Evolutionary conservation across 2,113 vertebrate species (phyloP).

Genomic region (Nothobranchius kuhntae): DNA sequence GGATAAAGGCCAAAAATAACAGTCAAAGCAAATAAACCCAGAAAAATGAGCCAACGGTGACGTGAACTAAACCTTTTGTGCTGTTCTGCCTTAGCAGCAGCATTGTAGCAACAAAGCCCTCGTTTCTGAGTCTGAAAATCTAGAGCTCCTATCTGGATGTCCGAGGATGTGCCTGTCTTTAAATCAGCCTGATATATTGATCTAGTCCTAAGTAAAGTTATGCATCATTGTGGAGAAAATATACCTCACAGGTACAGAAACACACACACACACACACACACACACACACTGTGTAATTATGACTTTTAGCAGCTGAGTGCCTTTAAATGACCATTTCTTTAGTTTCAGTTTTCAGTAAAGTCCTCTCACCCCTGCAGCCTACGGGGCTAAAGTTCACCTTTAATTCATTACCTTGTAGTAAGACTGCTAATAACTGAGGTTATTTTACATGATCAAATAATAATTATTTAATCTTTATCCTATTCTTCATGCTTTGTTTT

Average conservation of each 20-base stretch:
- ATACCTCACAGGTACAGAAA: conserved; percentile 27
- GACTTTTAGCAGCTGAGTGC: conserved; percentile 95
- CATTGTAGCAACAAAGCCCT: too few relatives aligned
- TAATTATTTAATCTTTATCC: conserved; percentile 71
- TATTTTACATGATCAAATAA: conserved; percentile 62
- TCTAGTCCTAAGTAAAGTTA: too few relatives aligned
- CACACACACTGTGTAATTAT: conserved; percentile 59
- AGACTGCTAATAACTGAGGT: conserved; percentile 42
- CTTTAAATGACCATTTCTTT: conserved; percentile 93
- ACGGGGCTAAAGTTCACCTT: conserved; percentile 36
- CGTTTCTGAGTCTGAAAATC: too few relatives aligned
- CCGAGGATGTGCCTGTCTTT: too few relatives aligned
- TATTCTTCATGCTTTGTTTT: conserved; percentile 63
- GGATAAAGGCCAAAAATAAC: too few relatives aligned
- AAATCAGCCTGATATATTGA: too few relatives aligned
- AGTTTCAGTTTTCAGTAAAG: conserved; percentile 68
- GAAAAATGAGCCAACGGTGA: too few relatives aligned
- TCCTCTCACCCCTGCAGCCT: conserved; percentile 44
- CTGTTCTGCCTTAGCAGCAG: too few relatives aligned
- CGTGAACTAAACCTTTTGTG: too few relatives aligned
- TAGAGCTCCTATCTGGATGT: too few relatives aligned
- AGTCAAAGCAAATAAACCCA: too few relatives aligned
- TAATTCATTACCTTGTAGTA: conserved; percentile 57
- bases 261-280: conserved; percentile 58
- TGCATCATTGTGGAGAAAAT: too few relatives aligned